These are phyloP conservation scores for Neosilurus mollespiculum DNA, from an alignment of 2,797 vertebrate genomes.

Conservation along the genomic window DNA sequence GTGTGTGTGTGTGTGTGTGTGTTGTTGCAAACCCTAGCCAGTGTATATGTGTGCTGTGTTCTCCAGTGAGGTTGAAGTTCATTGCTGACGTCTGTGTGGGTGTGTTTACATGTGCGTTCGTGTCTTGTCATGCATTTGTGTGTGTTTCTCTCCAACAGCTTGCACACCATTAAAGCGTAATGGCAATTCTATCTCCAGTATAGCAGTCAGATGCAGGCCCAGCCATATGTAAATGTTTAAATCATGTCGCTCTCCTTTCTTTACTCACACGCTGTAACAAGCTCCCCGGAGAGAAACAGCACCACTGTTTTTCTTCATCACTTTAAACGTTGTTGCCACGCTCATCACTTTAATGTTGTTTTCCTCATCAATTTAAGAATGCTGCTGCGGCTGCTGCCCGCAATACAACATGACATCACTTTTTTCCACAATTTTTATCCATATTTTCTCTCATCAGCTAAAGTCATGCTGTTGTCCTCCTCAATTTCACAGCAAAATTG, in stretches of 20 bases:
- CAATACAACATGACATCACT: constrained; percentile 11
- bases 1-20: constrained; percentile 29
- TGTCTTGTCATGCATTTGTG: constrained; percentile 51
- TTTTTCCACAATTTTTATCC: constrained; percentile 51
- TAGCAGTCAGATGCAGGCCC: constrained; percentile 10
- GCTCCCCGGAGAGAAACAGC: constrained; percentile 35
- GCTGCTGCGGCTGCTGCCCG: not conserved
- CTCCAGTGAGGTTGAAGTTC: constrained; percentile 17
- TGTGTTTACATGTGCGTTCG: constrained; percentile 9
- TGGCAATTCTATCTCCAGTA: constrained; percentile 63
- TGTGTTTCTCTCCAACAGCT: not conserved
- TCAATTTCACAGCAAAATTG: constrained; percentile 45
- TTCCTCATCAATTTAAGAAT: constrained; percentile 38
- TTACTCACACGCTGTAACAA: constrained; percentile 36
- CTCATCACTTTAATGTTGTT: constrained; percentile 37
- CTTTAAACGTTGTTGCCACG: constrained; percentile 54
- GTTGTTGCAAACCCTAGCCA: constrained; percentile 6
- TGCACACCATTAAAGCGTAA: constrained; percentile 69
- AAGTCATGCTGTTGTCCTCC: constrained; percentile 39
- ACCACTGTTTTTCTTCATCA: constrained; percentile 43
- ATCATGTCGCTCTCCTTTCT: constrained; percentile 42
- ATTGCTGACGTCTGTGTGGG: constrained; percentile 26
- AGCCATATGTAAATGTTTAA: constrained; percentile 52
- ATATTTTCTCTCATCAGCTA: constrained; percentile 47
- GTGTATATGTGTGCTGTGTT: not conserved